These are phyloP conservation scores for Sialia sialis DNA, from an alignment of 2,113 vertebrate species.

Conservation along the genomic window DNA sequence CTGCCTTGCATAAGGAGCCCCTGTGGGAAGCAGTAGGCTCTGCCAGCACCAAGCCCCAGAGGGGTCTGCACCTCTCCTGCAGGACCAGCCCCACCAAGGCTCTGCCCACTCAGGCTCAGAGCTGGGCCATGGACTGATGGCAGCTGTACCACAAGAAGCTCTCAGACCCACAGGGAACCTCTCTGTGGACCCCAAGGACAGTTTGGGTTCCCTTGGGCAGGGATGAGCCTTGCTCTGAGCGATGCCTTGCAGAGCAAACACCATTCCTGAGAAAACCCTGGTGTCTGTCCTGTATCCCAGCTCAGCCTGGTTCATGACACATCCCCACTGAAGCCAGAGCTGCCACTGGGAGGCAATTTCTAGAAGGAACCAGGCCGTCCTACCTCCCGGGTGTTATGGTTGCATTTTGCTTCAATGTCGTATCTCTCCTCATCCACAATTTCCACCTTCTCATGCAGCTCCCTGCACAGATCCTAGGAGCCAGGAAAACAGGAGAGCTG, in stretches of 20 bases:
- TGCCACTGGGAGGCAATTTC: not conserved
- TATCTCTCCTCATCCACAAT: constrained; percentile 92
- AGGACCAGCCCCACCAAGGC: not conserved
- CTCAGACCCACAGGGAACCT: not conserved
- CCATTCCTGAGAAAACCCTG: not conserved
- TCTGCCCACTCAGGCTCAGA: not conserved
- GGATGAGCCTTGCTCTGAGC: not conserved
- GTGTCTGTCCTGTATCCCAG: not conserved
- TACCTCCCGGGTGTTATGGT: constrained; percentile 89
- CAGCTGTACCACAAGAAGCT: not conserved
- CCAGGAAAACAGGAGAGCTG: rapidly evolving
- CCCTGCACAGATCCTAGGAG: constrained; percentile 85
- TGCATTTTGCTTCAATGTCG: constrained; percentile 91
- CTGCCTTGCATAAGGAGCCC: not conserved
- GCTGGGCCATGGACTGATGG: not conserved
- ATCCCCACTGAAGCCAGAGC: rapidly evolving
- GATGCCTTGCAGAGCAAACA: not conserved
- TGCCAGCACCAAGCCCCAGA: rapidly evolving
- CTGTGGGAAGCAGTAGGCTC: not conserved
- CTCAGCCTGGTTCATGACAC: not conserved
- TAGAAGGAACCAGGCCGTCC: not conserved
- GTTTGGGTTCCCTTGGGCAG: not conserved
- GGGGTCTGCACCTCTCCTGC: not conserved
- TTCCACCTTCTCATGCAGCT: constrained; percentile 86
- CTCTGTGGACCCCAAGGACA: not conserved